phyloP scores from a whole-genome alignment of 2,888 invertebrate species.

The Sinelater perroti region DNA sequence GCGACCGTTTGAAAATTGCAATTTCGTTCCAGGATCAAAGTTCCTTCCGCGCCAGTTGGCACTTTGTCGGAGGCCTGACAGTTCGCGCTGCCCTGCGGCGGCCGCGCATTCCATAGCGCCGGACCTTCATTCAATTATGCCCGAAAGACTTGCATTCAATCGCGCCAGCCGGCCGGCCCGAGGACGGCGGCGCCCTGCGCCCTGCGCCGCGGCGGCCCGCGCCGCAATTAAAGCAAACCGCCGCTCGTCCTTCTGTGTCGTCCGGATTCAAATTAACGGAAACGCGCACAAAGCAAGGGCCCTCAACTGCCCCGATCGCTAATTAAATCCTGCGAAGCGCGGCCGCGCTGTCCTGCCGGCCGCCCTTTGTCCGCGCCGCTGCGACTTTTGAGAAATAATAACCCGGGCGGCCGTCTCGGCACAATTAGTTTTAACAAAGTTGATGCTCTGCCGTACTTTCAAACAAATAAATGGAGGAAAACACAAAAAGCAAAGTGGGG shows the following conservation, averaged over 20 bases:
- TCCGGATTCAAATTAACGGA: constrained; percentile 34
- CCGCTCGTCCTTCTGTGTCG: constrained; percentile 14
- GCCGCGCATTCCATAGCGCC: constrained; percentile 46
- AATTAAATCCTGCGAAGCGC: constrained; percentile 18
- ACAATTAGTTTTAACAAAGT: constrained; percentile 56
- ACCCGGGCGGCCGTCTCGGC: constrained; percentile 18
- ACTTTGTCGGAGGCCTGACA: constrained; percentile 55
- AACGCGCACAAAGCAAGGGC: constrained; percentile 34
- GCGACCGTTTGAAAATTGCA: constrained; percentile 60
- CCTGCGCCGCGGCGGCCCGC: constrained; percentile 8
- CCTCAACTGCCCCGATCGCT: constrained; percentile 20
- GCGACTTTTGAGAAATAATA: constrained; percentile 8
- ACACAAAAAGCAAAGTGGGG: constrained; percentile 44
- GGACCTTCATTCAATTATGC: constrained; percentile 48
- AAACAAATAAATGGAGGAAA: constrained; percentile 50
- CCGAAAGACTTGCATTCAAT: constrained; percentile 45
- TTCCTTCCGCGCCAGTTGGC: constrained; percentile 57
- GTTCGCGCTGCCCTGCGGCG: constrained; percentile 46
- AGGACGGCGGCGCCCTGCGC: neutral
- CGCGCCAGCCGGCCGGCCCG: constrained; percentile 21
- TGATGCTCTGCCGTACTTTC: constrained; percentile 49
- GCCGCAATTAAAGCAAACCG: constrained; percentile 31
- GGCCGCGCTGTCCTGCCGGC: neutral
- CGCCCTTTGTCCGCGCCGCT: too few relatives aligned
- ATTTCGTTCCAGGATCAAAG: constrained; percentile 61